Percentiles rank a stretch among this genome's conserved stretches.
phyloP scores from a whole-genome alignment of 2,888 invertebrate species.

The Galerucella calmariensis region DNA sequence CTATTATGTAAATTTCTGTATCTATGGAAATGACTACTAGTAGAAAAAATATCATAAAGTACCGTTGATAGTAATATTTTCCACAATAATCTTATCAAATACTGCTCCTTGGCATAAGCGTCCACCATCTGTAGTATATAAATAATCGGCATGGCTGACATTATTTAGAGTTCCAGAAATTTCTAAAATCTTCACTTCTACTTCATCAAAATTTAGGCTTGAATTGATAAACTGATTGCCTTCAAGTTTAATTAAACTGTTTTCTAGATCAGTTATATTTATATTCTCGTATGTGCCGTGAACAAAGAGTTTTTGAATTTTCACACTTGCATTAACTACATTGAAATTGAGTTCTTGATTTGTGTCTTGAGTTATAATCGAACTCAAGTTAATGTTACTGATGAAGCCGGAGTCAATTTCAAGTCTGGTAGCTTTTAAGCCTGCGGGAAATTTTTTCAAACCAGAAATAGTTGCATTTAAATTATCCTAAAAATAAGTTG shows the following conservation, averaged over 20 bases:
- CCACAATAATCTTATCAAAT: slow-evolving; percentile 38
- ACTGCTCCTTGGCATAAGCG: slow-evolving; percentile 32
- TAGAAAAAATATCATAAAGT: not conserved
- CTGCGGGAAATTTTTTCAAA: slow-evolving; percentile 64
- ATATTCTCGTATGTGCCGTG: slow-evolving; percentile 63
- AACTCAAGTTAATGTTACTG: slow-evolving; percentile 63
- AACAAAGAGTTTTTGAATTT: slow-evolving; percentile 65
- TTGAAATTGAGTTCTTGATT: slow-evolving; percentile 65
- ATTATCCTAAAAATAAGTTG: slow-evolving; percentile 53
- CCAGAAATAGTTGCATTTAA: slow-evolving; percentile 62
- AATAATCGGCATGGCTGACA: slow-evolving; percentile 55
- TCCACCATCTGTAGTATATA: slow-evolving; percentile 44
- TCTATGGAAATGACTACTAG: too few species aligned
- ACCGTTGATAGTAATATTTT: slow-evolving; percentile 41
- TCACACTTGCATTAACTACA: slow-evolving; percentile 62
- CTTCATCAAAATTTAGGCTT: slow-evolving; percentile 61
- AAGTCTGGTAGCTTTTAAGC: slow-evolving; percentile 61
- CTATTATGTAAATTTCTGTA: too few species aligned
- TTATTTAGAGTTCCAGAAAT: slow-evolving; percentile 62
- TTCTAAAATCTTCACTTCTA: slow-evolving; percentile 59
- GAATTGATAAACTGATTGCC: slow-evolving; percentile 61
- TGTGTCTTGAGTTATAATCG: slow-evolving; percentile 66
- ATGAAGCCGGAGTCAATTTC: slow-evolving; percentile 63
- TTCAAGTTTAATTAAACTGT: slow-evolving; percentile 62
- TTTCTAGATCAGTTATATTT: slow-evolving; percentile 63